Evolutionary conservation across 2,797 vertebrate species (phyloP).

Genomic region (Enteromius mattozi): DNA sequence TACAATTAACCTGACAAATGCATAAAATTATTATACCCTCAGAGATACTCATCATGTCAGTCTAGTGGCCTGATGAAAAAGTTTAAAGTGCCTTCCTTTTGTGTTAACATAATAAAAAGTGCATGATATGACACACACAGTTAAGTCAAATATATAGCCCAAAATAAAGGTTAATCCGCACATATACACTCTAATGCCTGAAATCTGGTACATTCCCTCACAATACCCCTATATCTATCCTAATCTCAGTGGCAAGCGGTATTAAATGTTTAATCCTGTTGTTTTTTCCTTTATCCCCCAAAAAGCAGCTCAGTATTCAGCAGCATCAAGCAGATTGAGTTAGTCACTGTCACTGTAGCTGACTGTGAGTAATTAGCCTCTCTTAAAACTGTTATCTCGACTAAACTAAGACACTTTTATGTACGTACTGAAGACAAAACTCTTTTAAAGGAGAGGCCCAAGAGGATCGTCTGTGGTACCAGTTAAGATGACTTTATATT

Average conservation of each 20-base stretch:
- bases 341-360: slow-evolving; percentile 17
- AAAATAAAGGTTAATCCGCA: slow-evolving; percentile 19
- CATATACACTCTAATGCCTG: slow-evolving; percentile 23
- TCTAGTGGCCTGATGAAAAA: too few species aligned
- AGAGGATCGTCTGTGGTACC: slow-evolving; percentile 23
- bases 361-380: slow-evolving; percentile 32
- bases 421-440: neutral
- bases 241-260: slow-evolving; percentile 55
- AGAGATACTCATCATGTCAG: neutral
- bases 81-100: slow-evolving; percentile 1
- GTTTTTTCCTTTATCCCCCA: slow-evolving; percentile 37
- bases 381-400: slow-evolving; percentile 7
- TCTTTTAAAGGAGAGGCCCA: slow-evolving; percentile 13
- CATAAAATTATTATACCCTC: neutral
- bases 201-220: slow-evolving; percentile 38
- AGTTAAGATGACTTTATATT: slow-evolving; percentile 42
- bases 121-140: neutral
- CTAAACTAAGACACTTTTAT: slow-evolving; percentile 1
- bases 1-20: neutral
- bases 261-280: slow-evolving; percentile 63
- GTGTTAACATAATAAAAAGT: neutral
- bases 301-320: slow-evolving; percentile 40
- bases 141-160: neutral
- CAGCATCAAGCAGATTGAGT: neutral
- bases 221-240: slow-evolving; percentile 49